A percentile compares a stretch with the other conserved stretches of the same genome.
These are phyloP conservation scores for Microtus montanus DNA, from an alignment of 2,113 vertebrate genomes.

Conservation along the genomic window DNA sequence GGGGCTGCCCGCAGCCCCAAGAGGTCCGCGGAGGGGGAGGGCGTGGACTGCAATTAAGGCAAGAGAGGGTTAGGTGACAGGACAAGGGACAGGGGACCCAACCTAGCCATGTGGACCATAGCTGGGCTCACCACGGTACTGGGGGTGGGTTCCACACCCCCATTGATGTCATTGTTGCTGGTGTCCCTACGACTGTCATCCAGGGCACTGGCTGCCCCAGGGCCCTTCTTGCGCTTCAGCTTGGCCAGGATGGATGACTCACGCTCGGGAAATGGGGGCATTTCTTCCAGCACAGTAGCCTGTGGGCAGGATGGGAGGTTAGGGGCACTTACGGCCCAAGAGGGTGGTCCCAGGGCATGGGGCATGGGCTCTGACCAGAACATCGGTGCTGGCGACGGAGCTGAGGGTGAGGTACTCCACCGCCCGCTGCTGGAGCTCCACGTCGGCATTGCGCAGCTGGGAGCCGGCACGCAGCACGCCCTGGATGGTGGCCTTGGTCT, in stretches of 20 bases:
- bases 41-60: constrained; percentile 88
- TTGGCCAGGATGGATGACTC: constrained; percentile 96
- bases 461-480: constrained; percentile 94
- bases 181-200: constrained; percentile 92
- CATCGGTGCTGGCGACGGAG: constrained; percentile 94
- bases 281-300: constrained; percentile 96
- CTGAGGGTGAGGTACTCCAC: constrained; percentile 96
- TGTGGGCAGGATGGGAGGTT: constrained; percentile 56
- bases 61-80: background rate
- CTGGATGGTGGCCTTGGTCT: constrained; percentile 96
- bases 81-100: accelerated
- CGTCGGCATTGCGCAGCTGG: constrained; percentile 94
- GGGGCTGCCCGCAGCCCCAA: constrained; percentile 90
- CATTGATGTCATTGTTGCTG: constrained; percentile 88
- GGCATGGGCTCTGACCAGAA: constrained; percentile 87
- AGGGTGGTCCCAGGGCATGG: accelerated
- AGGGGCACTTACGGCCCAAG: background rate
- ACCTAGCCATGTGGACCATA: background rate
- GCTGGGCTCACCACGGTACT: constrained; percentile 89
- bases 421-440: constrained; percentile 95
- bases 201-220: constrained; percentile 89
- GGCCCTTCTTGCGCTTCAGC: constrained; percentile 95
- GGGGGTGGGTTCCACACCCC: constrained; percentile 88
- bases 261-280: constrained; percentile 95
- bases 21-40: constrained; percentile 94